phyloP scores from a whole-genome alignment of 2,888 invertebrate species.

The Coleophora deauratella region DNA sequence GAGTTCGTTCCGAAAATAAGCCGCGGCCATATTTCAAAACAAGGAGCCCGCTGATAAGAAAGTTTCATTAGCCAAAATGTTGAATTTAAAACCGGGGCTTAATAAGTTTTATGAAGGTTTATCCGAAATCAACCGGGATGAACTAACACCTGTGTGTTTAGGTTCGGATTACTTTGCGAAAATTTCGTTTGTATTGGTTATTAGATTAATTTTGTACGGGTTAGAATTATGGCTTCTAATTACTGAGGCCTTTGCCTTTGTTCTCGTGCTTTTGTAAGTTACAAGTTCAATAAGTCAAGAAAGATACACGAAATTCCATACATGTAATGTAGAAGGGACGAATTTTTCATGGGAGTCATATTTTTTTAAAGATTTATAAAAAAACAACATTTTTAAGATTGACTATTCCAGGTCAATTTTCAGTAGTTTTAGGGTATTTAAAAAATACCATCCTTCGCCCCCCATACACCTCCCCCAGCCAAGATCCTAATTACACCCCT shows the following conservation, averaged over 20 bases:
- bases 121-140: slow-evolving; percentile 40
- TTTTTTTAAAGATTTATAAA: too few relatives aligned
- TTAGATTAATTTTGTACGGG: slow-evolving; percentile 5
- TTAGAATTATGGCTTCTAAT: slow-evolving; percentile 10
- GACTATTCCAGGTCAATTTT: too few relatives aligned
- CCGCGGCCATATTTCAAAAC: slow-evolving; percentile 62
- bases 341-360: too few relatives aligned
- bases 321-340: too few relatives aligned
- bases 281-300: too few relatives aligned
- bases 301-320: too few relatives aligned
- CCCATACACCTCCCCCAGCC: too few relatives aligned
- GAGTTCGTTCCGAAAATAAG: slow-evolving; percentile 37
- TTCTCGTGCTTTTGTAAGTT: background rate
- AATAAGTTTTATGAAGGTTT: slow-evolving; percentile 57
- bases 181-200: slow-evolving; percentile 44
- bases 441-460: too few relatives aligned
- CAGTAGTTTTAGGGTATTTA: too few relatives aligned
- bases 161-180: slow-evolving; percentile 57
- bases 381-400: too few relatives aligned
- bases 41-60: slow-evolving; percentile 65
- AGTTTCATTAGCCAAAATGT: slow-evolving; percentile 70
- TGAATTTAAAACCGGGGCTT: slow-evolving; percentile 68
- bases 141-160: slow-evolving; percentile 62
- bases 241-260: slow-evolving; percentile 2
- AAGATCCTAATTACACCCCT: too few relatives aligned